A percentile compares a stretch with the other conserved stretches of the same genome.
phyloP scores from a whole-genome alignment of 2,888 invertebrate genomes.

The Agrotis ipsilon region DNA sequence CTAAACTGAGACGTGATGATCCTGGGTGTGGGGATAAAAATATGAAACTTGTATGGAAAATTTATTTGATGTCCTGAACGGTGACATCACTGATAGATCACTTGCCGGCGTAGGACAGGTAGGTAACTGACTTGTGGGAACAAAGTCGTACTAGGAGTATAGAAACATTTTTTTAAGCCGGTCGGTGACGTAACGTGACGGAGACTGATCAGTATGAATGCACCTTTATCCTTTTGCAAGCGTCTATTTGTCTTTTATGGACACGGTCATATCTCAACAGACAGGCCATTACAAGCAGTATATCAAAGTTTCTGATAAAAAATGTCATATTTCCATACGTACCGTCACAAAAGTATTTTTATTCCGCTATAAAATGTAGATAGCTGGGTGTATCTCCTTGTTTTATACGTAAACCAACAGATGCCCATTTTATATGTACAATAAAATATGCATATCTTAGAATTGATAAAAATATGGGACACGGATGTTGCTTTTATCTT shows the following conservation, averaged over 20 bases:
- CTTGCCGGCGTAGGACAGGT: no score
- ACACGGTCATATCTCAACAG: not conserved
- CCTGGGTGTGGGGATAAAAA: no score
- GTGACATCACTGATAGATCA: no score
- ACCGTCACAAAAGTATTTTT: slow-evolving; percentile 53
- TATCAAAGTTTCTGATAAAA: slow-evolving; percentile 45
- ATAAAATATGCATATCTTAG: slow-evolving; percentile 64
- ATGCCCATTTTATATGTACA: slow-evolving; percentile 60
- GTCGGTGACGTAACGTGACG: no score
- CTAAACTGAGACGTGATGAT: no score
- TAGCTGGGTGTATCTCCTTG: slow-evolving; percentile 42
- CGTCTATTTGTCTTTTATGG: slow-evolving; percentile 20
- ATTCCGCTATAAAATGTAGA: slow-evolving; percentile 60
- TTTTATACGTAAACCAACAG: slow-evolving; percentile 58
- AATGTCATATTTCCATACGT: slow-evolving; percentile 23
- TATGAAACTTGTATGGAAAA: no score
- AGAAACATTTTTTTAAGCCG: no score
- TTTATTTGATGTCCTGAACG: no score
- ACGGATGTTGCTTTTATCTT: slow-evolving; percentile 32
- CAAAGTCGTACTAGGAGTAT: no score
- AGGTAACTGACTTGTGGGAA: no score
- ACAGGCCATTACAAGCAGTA: slow-evolving; percentile 12
- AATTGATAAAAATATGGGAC: slow-evolving; percentile 55
- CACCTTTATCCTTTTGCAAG: not conserved
- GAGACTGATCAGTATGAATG: no score